Conservation (phyloP, 1,140 invertebrate genomes). For the Aphis craccivora region DNA sequence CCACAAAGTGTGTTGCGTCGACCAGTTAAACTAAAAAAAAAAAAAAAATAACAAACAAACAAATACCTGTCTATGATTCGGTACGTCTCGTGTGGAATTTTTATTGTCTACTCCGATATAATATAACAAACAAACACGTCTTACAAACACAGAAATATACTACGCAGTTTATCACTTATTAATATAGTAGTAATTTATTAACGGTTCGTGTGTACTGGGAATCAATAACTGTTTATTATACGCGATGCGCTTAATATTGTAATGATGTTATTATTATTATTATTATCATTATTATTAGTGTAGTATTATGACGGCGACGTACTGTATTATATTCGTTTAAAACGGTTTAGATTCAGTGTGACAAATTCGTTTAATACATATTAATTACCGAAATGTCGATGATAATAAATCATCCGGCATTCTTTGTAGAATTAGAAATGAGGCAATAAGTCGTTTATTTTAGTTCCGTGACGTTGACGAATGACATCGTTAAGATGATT, state of each 20-base stretch:
- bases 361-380: constrained; percentile 22
- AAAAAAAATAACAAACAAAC: not conserved
- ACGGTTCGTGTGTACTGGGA: not conserved
- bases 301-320: not conserved
- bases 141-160: too few relatives aligned
- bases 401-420: not conserved
- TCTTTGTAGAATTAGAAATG: constrained; percentile 2
- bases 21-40: not conserved
- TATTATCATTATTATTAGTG: too few relatives aligned
- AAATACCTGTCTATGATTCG: not conserved
- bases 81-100: not conserved
- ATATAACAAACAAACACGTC: not conserved
- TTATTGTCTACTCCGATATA: not conserved
- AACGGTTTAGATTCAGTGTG: not conserved
- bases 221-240: not conserved
- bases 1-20: not conserved
- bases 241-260: not conserved
- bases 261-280: not conserved
- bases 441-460: constrained; percentile 22
- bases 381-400: constrained; percentile 19
- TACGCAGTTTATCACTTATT: not conserved
- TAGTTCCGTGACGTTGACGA: not conserved
- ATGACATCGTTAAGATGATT: constrained; percentile 29
- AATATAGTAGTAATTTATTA: not conserved
- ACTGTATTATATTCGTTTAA: not conserved